phyloP scores from a whole-genome alignment of 1,140 invertebrate genomes.

The Drosophila persimilis region DNA sequence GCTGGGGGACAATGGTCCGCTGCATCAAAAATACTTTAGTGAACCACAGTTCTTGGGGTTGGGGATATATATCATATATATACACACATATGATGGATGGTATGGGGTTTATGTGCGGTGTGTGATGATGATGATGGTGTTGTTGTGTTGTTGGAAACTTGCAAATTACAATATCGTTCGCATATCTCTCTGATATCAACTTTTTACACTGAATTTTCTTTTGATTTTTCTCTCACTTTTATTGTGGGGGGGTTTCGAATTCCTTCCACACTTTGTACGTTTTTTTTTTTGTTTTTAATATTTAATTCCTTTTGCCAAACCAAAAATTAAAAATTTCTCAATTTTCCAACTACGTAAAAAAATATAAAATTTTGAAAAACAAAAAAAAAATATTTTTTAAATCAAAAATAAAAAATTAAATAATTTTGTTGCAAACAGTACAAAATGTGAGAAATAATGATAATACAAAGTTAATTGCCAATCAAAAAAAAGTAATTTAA shows the following conservation, averaged over 20 bases:
- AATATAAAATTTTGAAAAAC: constrained; percentile 44
- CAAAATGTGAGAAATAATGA: constrained; percentile 62
- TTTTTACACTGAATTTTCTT: constrained; percentile 42
- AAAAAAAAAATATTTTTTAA: constrained; percentile 33
- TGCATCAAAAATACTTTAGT: constrained; percentile 71
- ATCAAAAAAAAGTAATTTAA: constrained; percentile 38
- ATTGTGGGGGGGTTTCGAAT: not conserved
- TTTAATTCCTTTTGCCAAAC: constrained; percentile 5
- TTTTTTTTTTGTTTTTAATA: constrained; percentile 8
- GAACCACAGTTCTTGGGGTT: constrained; percentile 54
- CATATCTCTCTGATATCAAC: constrained; percentile 54
- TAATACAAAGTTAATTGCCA: constrained; percentile 35
- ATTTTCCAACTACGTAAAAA: constrained; percentile 23
- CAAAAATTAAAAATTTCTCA: constrained; percentile 13
- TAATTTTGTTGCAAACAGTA: constrained; percentile 50
- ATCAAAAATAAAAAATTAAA: constrained; percentile 37
- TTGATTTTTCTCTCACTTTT: constrained; percentile 5
- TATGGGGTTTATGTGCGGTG: constrained; percentile 23
- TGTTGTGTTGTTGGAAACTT: constrained; percentile 50
- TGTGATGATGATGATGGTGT: constrained; percentile 17
- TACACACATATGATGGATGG: constrained; percentile 22
- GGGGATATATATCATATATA: constrained; percentile 26
- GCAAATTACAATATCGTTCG: constrained; percentile 70
- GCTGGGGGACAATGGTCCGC: constrained; percentile 32
- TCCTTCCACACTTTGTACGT: constrained; percentile 64